Percentiles rank a stretch among this genome's conserved stretches.
These are phyloP conservation scores for Sicus ferrugineus DNA, from an alignment of 2,888 invertebrate genomes.

Conservation along the genomic window DNA sequence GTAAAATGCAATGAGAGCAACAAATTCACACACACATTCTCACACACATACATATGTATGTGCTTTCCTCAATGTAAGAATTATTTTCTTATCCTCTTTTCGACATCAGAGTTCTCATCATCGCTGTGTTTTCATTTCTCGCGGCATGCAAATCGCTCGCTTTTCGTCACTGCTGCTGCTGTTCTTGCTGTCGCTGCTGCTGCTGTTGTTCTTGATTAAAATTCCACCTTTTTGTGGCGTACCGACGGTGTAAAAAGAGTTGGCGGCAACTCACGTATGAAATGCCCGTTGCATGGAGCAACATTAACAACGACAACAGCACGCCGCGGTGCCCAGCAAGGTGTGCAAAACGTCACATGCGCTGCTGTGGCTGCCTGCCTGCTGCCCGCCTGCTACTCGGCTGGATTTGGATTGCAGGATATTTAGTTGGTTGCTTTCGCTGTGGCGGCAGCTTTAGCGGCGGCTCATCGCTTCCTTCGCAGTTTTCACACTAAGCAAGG, in stretches of 20 bases:
- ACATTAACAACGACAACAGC: background rate
- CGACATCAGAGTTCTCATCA: background rate
- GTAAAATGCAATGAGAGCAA: no score
- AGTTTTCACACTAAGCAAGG: background rate
- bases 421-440: no score
- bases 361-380: conserved; percentile 12
- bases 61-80: background rate
- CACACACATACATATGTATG: no score
- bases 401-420: background rate
- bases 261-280: conserved; percentile 2
- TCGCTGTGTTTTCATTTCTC: background rate
- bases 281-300: background rate
- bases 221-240: background rate
- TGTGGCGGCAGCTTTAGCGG: no score
- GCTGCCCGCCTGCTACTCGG: background rate
- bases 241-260: background rate
- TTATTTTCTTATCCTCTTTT: background rate
- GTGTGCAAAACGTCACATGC: conserved; percentile 10
- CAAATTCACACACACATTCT: no score
- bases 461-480: no score
- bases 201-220: background rate
- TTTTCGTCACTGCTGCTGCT: background rate
- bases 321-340: background rate
- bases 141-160: background rate
- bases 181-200: background rate